Conservation (phyloP, 2,113 vertebrate species). For the Bettongia penicillata region DNA sequence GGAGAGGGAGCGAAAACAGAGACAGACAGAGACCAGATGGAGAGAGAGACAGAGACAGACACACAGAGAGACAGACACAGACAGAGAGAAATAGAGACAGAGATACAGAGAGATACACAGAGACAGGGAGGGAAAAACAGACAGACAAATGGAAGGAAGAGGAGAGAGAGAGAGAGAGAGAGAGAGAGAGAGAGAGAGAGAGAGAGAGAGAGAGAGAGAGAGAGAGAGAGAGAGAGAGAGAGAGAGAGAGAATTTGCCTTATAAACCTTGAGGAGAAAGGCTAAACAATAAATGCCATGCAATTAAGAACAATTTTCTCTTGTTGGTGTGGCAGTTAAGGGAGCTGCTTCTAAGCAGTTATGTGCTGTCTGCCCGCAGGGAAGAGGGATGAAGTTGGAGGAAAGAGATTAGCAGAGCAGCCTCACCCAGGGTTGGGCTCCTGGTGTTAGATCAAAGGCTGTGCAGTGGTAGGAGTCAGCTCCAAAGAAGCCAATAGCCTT, state of each 20-base stretch:
- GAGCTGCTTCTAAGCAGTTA: slow-evolving; percentile 56
- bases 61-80: not conserved
- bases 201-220: not conserved
- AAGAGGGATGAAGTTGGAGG: slow-evolving; percentile 33
- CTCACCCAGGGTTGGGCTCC: slow-evolving; percentile 46
- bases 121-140: not conserved
- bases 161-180: too few species aligned
- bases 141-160: not conserved
- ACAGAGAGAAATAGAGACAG: too few species aligned
- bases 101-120: not conserved
- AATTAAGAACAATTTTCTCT: slow-evolving; percentile 63
- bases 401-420: slow-evolving; percentile 63
- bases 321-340: slow-evolving; percentile 56
- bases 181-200: not conserved
- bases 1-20: not conserved
- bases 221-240: too few species aligned
- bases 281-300: slow-evolving; percentile 62
- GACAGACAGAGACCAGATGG: not conserved
- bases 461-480: slow-evolving; percentile 46
- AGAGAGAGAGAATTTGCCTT: slow-evolving; percentile 37
- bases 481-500: not conserved
- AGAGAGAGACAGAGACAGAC: not conserved
- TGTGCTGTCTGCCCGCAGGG: slow-evolving; percentile 19
- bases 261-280: slow-evolving; percentile 43
- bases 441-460: slow-evolving; percentile 67